These are phyloP conservation scores for Aleiodes testaceus DNA, from an alignment of 2,888 invertebrate species.

Conservation along the genomic window DNA sequence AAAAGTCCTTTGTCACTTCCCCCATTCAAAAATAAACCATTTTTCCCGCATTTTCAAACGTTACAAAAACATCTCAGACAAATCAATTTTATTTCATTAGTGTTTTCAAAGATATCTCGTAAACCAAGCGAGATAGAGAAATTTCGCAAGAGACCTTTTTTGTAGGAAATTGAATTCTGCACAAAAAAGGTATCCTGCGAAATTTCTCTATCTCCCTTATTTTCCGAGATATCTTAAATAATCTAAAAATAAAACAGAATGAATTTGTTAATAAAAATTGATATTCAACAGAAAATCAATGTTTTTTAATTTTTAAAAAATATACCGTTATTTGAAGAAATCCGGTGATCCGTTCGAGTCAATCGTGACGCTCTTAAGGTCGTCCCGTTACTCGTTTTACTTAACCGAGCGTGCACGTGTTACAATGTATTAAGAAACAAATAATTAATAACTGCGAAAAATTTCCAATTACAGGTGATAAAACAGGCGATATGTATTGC, in stretches of 20 bases:
- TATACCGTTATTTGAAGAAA: constrained; percentile 39
- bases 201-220: no score
- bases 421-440: constrained; percentile 16
- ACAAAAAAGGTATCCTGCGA: no score
- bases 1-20: constrained; percentile 3
- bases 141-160: no score
- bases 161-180: no score
- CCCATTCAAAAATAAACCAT: neutral
- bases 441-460: constrained; percentile 3
- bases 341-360: constrained; percentile 39
- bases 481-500: constrained; percentile 56
- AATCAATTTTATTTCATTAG: no score
- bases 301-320: constrained; percentile 22
- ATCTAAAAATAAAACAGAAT: no score
- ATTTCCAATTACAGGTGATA: constrained; percentile 59
- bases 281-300: neutral
- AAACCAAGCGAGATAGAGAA: no score
- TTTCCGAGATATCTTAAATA: no score
- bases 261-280: no score
- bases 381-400: constrained; percentile 46
- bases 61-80: no score
- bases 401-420: constrained; percentile 37
- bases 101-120: no score
- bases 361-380: constrained; percentile 31
- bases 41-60: no score